Evolutionary conservation across 2,888 invertebrate species (phyloP).

Genomic region (Cremastinae sp.): DNA sequence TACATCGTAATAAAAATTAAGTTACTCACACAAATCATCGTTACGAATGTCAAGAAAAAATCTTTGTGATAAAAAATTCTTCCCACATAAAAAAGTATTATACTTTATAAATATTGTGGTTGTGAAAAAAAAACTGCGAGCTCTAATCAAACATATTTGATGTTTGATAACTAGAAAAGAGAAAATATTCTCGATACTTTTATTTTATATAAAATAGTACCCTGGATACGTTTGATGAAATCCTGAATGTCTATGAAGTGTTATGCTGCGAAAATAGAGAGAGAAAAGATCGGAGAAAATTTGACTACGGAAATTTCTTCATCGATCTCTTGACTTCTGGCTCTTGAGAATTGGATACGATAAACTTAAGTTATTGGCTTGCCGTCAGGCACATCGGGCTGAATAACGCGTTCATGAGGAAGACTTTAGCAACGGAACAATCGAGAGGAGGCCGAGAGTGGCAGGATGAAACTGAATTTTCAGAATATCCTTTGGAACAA

Average conservation of each 20-base stretch:
- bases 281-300: background rate
- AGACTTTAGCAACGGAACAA: constrained; percentile 56
- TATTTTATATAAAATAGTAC: too few species aligned
- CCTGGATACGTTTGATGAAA: constrained; percentile 1
- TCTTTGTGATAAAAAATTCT: too few species aligned
- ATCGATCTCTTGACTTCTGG: constrained; percentile 30
- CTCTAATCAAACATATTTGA: too few species aligned
- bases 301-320: constrained; percentile 35
- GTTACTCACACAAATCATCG: too few species aligned
- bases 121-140: too few species aligned
- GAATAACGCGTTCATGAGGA: constrained; percentile 39
- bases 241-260: background rate
- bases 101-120: too few species aligned
- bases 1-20: too few species aligned
- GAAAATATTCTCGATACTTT: too few species aligned
- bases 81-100: too few species aligned
- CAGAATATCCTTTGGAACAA: constrained; percentile 16
- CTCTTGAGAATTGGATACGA: constrained; percentile 36
- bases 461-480: constrained; percentile 1
- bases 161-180: too few species aligned
- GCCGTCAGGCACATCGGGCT: constrained; percentile 34
- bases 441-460: constrained; percentile 38
- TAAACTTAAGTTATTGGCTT: constrained; percentile 45
- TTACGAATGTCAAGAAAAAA: too few species aligned
- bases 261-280: constrained; percentile 4